A percentile compares a stretch with the other conserved stretches of the same genome.
Conservation (phyloP, 1,140 invertebrate species). For the Paralvinella palmiformis region DNA sequence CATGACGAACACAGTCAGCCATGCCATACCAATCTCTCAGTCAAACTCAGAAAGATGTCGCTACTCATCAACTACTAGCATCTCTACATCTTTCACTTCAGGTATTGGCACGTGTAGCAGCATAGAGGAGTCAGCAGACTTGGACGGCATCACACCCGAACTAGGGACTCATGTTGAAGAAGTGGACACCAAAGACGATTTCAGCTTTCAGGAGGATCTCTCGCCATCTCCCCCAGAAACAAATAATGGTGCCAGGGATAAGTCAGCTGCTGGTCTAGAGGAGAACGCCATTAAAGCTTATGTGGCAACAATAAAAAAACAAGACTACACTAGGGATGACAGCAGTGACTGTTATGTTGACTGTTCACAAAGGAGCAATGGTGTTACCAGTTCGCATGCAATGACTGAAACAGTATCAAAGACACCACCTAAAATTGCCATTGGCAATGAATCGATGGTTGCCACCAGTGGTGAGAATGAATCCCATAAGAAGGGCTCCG, state of each 20-base stretch:
- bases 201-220: too few relatives aligned
- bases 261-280: constrained; percentile 8
- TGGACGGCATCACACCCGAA: constrained; percentile 3
- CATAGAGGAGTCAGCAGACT: neutral
- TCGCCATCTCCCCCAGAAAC: too few relatives aligned
- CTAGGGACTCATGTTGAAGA: constrained; percentile 23
- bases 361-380: too few relatives aligned
- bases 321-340: too few relatives aligned
- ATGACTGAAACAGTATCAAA: too few relatives aligned
- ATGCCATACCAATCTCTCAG: neutral
- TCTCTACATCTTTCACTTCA: constrained; percentile 22
- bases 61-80: neutral
- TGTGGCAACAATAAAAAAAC: too few relatives aligned
- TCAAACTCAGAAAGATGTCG: neutral
- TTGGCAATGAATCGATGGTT: too few relatives aligned
- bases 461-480: neutral
- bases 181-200: constrained; percentile 16
- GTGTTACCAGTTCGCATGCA: too few relatives aligned
- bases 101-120: constrained; percentile 12
- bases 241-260: constrained; percentile 10
- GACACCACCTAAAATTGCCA: too few relatives aligned
- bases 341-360: too few relatives aligned
- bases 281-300: constrained; percentile 14
- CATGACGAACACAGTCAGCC: constrained; percentile 1
- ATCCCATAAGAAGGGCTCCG: neutral